phyloP scores from a whole-genome alignment of 2,797 vertebrate genomes.

The Parotocinclus haroldoi region DNA sequence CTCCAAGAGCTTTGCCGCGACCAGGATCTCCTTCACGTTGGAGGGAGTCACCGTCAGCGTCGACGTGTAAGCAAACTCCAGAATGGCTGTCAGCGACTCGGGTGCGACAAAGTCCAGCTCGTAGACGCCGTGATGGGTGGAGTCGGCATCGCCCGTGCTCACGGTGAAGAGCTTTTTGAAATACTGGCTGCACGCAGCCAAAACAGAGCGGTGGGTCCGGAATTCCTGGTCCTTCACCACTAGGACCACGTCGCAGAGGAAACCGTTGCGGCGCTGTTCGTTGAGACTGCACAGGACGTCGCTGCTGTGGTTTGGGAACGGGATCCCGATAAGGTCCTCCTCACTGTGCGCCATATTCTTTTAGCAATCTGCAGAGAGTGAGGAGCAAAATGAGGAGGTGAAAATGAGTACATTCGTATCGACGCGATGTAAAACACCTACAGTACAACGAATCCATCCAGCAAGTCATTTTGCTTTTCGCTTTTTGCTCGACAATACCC shows the following conservation, averaged over 20 bases:
- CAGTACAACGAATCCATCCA: conserved; percentile 2
- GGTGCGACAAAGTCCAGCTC: conserved; percentile 97
- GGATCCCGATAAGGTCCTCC: conserved; percentile 96
- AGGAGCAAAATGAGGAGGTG: background rate
- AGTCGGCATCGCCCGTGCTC: conserved; percentile 71
- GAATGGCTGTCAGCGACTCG: conserved; percentile 91
- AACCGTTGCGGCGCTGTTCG: conserved; percentile 87
- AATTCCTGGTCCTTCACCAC: conserved; percentile 94
- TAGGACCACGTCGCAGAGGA: conserved; percentile 94
- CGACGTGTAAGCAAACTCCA: conserved; percentile 98
- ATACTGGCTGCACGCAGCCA: conserved; percentile 97
- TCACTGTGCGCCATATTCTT: conserved; percentile 86
- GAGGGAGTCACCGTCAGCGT: conserved; percentile 92
- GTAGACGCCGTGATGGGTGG: conserved; percentile 83
- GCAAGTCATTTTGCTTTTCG: conserved; percentile 1
- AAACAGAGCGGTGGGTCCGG: conserved; percentile 89
- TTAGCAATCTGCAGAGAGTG: conserved; percentile 26
- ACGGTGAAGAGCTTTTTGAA: conserved; percentile 98
- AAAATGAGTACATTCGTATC: background rate
- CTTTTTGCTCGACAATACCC: background rate
- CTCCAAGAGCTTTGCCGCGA: conserved; percentile 90
- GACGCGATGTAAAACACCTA: background rate
- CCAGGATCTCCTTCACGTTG: conserved; percentile 93
- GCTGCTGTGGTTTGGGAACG: conserved; percentile 98
- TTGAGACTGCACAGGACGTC: conserved; percentile 94